These are phyloP conservation scores for Sthenelais limicola DNA, from an alignment of 2,888 invertebrate species.

Conservation along the genomic window DNA sequence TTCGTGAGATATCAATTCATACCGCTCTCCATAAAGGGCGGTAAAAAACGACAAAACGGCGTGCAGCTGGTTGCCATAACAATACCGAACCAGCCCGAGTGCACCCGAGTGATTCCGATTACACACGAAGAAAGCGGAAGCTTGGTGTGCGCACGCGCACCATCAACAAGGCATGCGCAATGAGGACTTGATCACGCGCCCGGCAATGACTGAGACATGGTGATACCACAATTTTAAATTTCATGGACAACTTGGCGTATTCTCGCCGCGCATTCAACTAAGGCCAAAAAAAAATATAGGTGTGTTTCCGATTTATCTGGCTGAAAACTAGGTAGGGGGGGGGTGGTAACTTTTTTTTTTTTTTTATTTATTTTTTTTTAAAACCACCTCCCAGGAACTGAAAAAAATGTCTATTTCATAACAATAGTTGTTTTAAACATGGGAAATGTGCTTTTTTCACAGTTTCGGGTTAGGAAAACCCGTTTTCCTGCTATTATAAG, in stretches of 20 bases:
- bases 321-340: no score
- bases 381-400: no score
- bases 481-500: no score
- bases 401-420: no score
- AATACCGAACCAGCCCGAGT: slow-evolving; percentile 1
- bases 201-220: slow-evolving; percentile 36
- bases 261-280: slow-evolving; percentile 25
- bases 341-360: no score
- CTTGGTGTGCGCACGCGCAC: slow-evolving; percentile 24
- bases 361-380: no score
- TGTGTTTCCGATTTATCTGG: no score
- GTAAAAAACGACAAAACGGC: slow-evolving; percentile 6
- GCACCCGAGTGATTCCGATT: slow-evolving; percentile 20
- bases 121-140: slow-evolving; percentile 25
- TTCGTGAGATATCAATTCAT: slow-evolving; percentile 30
- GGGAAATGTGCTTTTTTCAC: no score
- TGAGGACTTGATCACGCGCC: slow-evolving; percentile 5
- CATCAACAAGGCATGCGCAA: slow-evolving; percentile 28
- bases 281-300: no score
- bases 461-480: no score
- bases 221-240: slow-evolving; percentile 38
- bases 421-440: no score
- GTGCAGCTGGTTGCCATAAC: slow-evolving; percentile 25
- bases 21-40: background rate
- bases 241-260: slow-evolving; percentile 34